These are phyloP conservation scores for Neogale vison DNA, from an alignment of 2,113 vertebrate genomes.

Conservation along the genomic window DNA sequence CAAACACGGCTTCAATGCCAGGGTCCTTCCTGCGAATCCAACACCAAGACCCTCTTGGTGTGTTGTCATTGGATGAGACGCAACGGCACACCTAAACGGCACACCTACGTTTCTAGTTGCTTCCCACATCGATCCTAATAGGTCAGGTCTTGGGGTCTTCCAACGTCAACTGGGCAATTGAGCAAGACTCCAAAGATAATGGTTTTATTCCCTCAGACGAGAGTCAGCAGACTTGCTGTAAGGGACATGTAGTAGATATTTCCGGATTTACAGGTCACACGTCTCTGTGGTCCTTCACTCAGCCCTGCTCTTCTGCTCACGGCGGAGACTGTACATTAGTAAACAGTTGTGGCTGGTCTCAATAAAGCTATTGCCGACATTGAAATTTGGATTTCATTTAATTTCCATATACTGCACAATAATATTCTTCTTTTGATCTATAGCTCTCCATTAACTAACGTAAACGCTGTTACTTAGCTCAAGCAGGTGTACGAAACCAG, in stretches of 20 bases:
- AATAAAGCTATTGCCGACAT: background rate
- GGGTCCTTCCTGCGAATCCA: background rate
- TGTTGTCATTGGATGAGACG: background rate
- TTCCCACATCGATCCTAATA: background rate
- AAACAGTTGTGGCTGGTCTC: background rate
- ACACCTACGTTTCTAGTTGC: background rate
- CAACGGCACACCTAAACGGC: background rate
- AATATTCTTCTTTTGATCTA: background rate
- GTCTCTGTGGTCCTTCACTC: background rate
- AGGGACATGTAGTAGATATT: background rate
- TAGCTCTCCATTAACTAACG: background rate
- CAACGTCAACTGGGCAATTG: background rate
- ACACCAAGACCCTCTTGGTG: no score
- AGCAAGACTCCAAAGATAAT: background rate
- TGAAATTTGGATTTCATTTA: background rate
- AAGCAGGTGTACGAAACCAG: background rate
- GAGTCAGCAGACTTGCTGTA: background rate
- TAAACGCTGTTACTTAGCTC: background rate
- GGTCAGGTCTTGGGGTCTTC: background rate
- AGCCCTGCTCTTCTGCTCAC: background rate
- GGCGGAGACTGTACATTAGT: accelerated
- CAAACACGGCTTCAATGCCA: no score
- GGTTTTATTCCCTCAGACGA: background rate
- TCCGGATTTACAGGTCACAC: accelerated
- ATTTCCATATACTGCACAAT: background rate